Evolutionary conservation across 2,797 vertebrate species (phyloP), one percentile per base, ranked within the genome.

Genomic region (Xyrichtys novacula): DNA sequence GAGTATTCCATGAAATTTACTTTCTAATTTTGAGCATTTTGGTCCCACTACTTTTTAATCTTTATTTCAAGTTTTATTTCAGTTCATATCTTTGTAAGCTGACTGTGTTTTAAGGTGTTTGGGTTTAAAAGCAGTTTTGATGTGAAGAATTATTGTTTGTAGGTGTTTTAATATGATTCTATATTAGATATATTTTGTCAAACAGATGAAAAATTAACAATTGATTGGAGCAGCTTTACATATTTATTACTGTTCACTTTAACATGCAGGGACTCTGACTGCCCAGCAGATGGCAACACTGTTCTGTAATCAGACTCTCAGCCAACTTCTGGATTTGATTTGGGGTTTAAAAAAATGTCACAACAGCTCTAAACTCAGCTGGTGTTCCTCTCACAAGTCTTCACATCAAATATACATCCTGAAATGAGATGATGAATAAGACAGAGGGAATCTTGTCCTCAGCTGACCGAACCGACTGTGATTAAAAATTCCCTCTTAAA

Each of bases 281-380:
- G 22, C n/a, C 7, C 88, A 84, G 56, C 73, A 93, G 93, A 46
- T 88, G 88, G 90, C 86, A 91, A 89, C 78, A 83, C 34, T 71
- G 31, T 6, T 59, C 56, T 64, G 19, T 29, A 9, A 22, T 50
- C n/a, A 36, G 50, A 60, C 9, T 3, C 19, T 10, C 19, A 47
- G 42, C 19, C 22, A 40, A 39, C 59, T 72, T 22, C n/a, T 47
- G 28, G 29, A 38, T 75, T 74, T 66, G 4, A 73, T 73, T 75
- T 62, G 11, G 26, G 28, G 7, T 5, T n/a, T n/a, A n/a, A 39
- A 26, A 20, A 36, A 20, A 29, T 53, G 23, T 48, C 26, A 14
- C 22, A 1, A 2, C 34, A 49, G 15, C 2, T 62, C 14, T 57
- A 10, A 32, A n/a, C 32, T 23, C 5, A 8, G 16, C 22, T 65